These are phyloP conservation scores for Pterophyllum scalare DNA, from an alignment of 2,113 vertebrate genomes.

Conservation along the genomic window DNA sequence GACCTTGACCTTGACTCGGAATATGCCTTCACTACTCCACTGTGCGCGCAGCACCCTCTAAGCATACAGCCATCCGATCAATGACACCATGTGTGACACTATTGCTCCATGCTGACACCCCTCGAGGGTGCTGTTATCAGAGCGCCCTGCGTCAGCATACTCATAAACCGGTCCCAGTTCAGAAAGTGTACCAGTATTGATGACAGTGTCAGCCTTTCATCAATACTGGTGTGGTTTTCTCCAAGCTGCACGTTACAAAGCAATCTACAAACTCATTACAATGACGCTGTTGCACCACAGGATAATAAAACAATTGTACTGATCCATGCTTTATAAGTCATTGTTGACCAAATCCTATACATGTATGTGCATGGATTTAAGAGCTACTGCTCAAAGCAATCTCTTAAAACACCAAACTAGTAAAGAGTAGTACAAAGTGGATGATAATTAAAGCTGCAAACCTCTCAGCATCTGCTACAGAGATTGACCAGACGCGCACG, in stretches of 20 bases:
- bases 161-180: neutral
- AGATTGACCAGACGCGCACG: neutral
- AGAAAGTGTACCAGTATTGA: neutral
- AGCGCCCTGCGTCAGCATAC: constrained; percentile 24
- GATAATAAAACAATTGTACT: too few species aligned
- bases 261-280: too few species aligned
- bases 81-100: constrained; percentile 17
- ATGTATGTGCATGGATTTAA: too few species aligned
- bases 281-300: too few species aligned
- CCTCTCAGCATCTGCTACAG: neutral
- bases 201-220: neutral
- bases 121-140: constrained; percentile 6
- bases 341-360: too few species aligned
- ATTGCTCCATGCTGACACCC: neutral
- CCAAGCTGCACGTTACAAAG: too few species aligned
- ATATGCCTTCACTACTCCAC: neutral
- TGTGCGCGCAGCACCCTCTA: neutral
- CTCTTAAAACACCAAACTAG: too few species aligned
- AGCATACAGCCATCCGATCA: constrained; percentile 15
- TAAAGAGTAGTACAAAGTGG: fast-evolving
- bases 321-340: neutral
- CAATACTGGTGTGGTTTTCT: too few species aligned
- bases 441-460: neutral
- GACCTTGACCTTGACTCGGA: neutral
- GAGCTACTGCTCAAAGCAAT: too few species aligned